Conservation (phyloP, 2,797 vertebrate genomes). For the Spondyliosoma cantharus region DNA sequence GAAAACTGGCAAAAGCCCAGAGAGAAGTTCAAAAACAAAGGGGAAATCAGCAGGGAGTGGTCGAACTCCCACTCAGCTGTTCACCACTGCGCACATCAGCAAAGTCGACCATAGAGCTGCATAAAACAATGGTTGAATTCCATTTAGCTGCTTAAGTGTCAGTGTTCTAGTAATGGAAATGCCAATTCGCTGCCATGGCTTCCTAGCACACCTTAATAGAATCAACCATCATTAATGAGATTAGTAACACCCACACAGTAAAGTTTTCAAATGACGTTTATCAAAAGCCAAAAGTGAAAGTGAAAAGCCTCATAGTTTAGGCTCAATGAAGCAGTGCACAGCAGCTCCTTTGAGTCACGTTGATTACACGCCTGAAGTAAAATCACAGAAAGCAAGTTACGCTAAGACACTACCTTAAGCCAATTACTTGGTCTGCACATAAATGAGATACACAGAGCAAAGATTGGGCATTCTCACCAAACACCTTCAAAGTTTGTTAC, state of each 20-base stretch:
- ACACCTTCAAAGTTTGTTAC: not conserved
- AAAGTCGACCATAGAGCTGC: not conserved
- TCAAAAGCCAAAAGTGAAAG: not conserved
- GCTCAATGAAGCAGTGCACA: not conserved
- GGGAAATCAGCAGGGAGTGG: constrained; percentile 61
- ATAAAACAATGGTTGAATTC: not conserved
- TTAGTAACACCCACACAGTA: not conserved
- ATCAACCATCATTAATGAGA: not conserved
- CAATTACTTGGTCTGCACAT: not conserved
- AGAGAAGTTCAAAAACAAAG: constrained; percentile 49
- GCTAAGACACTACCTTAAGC: not conserved
- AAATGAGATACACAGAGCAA: not conserved
- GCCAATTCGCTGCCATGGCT: not conserved
- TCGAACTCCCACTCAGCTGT: constrained; percentile 26
- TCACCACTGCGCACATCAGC: constrained; percentile 21
- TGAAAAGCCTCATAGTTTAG: not conserved
- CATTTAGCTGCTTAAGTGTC: not conserved
- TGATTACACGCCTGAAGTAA: not conserved
- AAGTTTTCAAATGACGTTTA: not conserved
- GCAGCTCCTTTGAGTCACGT: not conserved
- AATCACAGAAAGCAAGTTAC: not conserved
- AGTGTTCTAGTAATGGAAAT: not conserved
- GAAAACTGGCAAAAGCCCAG: constrained; percentile 62
- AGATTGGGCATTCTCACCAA: not conserved
- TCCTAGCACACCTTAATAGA: not conserved